Evolutionary conservation across 2,888 invertebrate species (phyloP), one percentile per base, ranked within the genome.

Genomic region (Dendrolimus pini): DNA sequence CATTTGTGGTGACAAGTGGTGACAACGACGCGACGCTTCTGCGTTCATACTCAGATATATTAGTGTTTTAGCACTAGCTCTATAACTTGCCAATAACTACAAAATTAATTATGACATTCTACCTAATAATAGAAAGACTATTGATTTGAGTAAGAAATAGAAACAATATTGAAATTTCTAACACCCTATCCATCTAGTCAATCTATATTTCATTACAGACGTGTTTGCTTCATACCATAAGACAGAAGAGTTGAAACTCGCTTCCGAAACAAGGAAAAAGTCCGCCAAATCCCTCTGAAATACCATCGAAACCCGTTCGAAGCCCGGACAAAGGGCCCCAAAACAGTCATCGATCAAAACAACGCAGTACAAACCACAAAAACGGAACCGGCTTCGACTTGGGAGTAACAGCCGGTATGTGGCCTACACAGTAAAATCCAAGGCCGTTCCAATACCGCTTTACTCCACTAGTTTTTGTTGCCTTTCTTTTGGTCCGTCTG

Each of bases 361-460:
- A 76, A 70, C 72, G 73, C 75, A 72, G 74, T 75, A 73, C 47
- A 47, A 47, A 47, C 72, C 68, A 82, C 80, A 83, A 85, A 85
- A 83, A 79, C 78, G 69, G 70, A 85, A 85, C 85, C 82, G 84
- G 84, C 79, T 78, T 60, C 63, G 62, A 69, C 65, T 65, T 61
- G 72, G 73, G 81, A 76, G 77, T 82, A 82, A 82, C 77, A 84
- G 79, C 88, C 88, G 85, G 79, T 76, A 75, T 77, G 82, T 80
- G 89, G 89, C 89, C 89, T 89, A 86, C 86, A 86, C 78, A 47
- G 47, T 83, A 82, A 74, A 76, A 78, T 81, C 83, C 89, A 89
- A 89, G 89, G 89, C 83, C 89, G 89, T 82, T 78, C 68, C 76
- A 76, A 82, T 85, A 86, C 85, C 86, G 83, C 85, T 85, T 82